A percentile compares a stretch with the other conserved stretches of the same genome.
phyloP scores from a whole-genome alignment of 1,140 invertebrate species.

The Holcopasites calliopsidis region DNA sequence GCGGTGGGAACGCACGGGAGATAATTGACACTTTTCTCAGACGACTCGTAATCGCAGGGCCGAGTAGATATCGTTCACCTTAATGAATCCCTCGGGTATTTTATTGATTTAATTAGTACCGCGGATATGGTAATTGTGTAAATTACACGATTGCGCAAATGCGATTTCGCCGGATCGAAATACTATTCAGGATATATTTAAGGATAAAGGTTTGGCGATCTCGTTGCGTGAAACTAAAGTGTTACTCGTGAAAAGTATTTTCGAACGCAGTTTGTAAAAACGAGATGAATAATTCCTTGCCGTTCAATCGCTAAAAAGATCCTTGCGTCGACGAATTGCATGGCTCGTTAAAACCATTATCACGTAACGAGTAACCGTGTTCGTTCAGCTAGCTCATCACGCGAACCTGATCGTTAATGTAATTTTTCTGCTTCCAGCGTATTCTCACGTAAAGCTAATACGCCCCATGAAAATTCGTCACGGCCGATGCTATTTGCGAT shows the following conservation, averaged over 20 bases:
- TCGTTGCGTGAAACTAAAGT: too few relatives aligned
- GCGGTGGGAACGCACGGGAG: too few relatives aligned
- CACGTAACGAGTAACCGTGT: constrained; percentile 29
- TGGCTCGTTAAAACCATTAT: constrained; percentile 21
- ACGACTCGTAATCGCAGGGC: neutral
- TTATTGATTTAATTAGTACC: neutral
- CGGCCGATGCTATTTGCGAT: too few relatives aligned
- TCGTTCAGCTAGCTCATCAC: constrained; percentile 14
- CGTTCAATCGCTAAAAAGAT: neutral
- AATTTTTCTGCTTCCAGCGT: constrained; percentile 14
- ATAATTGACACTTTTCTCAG: constrained; percentile 5
- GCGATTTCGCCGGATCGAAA: too few relatives aligned
- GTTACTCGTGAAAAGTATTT: too few relatives aligned
- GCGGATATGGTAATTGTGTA: too few relatives aligned
- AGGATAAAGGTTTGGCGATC: too few relatives aligned
- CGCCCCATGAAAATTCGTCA: constrained; percentile 20
- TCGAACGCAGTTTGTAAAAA: too few relatives aligned
- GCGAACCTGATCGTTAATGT: constrained; percentile 11
- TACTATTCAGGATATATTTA: too few relatives aligned
- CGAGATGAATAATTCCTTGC: neutral
- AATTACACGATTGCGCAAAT: too few relatives aligned
- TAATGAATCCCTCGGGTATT: too few relatives aligned
- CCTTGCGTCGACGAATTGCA: too few relatives aligned
- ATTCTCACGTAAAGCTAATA: constrained; percentile 1
- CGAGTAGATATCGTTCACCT: neutral